Evolutionary conservation across 2,113 vertebrate genomes (phyloP).

Genomic region (Xyliphius kryptos): DNA sequence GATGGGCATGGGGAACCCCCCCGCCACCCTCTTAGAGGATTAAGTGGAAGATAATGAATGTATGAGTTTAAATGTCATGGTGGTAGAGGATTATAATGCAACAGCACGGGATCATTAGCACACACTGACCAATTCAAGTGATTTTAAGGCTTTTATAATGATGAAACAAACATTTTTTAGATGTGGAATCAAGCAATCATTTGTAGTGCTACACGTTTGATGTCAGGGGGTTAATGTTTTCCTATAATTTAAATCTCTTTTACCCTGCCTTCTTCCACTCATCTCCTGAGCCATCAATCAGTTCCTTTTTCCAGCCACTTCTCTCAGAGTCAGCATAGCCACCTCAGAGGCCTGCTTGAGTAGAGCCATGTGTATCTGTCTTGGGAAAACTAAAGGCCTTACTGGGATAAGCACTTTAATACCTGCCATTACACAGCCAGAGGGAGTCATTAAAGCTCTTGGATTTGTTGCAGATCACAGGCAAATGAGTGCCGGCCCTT

Average conservation of each 20-base stretch:
- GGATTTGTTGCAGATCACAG: constrained; percentile 43
- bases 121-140: no score
- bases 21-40: no score
- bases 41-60: no score
- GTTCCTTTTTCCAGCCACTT: constrained; percentile 26
- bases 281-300: constrained; percentile 52
- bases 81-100: no score
- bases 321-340: constrained; percentile 19
- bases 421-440: constrained; percentile 53
- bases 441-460: constrained; percentile 48
- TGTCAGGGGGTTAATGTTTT: no score
- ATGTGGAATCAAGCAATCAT: no score
- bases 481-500: constrained; percentile 40
- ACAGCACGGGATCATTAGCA: no score
- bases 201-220: no score
- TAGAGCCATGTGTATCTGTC: constrained; percentile 42
- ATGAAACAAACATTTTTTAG: no score
- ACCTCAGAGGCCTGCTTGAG: constrained; percentile 31
- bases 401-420: constrained; percentile 48
- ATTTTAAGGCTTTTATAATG: no score
- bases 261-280: constrained; percentile 50
- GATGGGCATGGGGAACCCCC: no score
- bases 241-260: constrained; percentile 49
- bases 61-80: no score
- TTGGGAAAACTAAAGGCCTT: constrained; percentile 36